Evolutionary conservation across 2,888 invertebrate species (phyloP).

Genomic region (Tetragnatha montana): DNA sequence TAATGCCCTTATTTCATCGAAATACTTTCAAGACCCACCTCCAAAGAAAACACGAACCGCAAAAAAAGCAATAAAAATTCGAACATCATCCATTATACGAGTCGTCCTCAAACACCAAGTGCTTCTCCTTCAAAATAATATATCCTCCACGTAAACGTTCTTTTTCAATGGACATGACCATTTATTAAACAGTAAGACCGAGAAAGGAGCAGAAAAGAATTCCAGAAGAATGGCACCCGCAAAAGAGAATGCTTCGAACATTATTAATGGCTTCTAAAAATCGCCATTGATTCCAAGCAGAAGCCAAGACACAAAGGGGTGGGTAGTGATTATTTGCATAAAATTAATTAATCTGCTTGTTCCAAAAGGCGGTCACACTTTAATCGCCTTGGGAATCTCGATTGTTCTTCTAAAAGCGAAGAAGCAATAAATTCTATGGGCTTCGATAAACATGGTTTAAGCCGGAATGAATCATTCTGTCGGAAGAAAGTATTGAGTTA

Average conservation of each 20-base stretch:
- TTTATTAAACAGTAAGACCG: neutral
- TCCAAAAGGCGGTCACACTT: neutral
- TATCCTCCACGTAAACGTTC: neutral
- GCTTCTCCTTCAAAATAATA: neutral
- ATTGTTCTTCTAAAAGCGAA: conserved; percentile 2
- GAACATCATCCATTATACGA: neutral
- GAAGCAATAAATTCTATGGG: neutral
- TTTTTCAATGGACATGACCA: neutral
- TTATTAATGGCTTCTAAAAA: conserved; percentile 11
- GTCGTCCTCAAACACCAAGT: neutral
- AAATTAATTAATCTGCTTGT: conserved; percentile 40
- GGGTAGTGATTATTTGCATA: conserved; percentile 37
- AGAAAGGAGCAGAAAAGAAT: neutral
- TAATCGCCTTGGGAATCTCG: conserved; percentile 29
- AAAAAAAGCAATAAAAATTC: neutral
- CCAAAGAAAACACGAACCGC: neutral
- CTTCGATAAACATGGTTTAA: neutral
- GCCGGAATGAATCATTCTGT: neutral
- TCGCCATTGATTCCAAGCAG: conserved; percentile 20
- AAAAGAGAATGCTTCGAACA: neutral
- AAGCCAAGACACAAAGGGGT: conserved; percentile 2
- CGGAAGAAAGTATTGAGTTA: too few species aligned
- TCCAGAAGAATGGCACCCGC: neutral
- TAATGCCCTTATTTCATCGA: neutral
- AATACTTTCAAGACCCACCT: neutral